Evolutionary conservation across 2,797 vertebrate genomes (phyloP).

Genomic region (Chloroceryle inda): DNA sequence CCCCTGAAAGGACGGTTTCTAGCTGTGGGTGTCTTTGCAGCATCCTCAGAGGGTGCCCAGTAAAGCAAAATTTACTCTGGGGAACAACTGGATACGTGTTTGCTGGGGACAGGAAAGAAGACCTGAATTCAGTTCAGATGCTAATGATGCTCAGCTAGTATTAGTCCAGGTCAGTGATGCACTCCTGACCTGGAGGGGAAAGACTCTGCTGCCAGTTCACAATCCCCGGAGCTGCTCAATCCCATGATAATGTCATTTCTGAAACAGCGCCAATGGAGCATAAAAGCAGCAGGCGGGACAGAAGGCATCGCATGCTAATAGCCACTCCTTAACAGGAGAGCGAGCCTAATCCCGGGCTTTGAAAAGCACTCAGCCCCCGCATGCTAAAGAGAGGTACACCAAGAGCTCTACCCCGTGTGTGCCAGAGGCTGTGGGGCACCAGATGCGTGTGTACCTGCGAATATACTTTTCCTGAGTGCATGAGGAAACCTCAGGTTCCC

Average conservation of each 20-base stretch:
- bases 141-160: conserved; percentile 2
- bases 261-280: conserved; percentile 58
- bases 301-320: conserved; percentile 67
- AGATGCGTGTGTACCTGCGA: background rate
- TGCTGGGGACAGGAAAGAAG: background rate
- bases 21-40: background rate
- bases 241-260: conserved; percentile 66
- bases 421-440: conserved; percentile 28
- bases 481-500: conserved; percentile 40
- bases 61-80: background rate
- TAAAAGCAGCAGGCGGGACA: conserved; percentile 68
- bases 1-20: background rate
- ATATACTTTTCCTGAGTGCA: background rate
- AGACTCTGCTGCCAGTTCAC: background rate
- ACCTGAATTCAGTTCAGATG: conserved; percentile 16
- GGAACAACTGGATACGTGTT: background rate
- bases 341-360: conserved; percentile 54
- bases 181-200: conserved; percentile 45
- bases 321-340: conserved; percentile 53
- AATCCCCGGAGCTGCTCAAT: conserved; percentile 42
- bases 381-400: conserved; percentile 26
- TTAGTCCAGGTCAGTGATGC: conserved; percentile 25
- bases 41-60: rapidly evolving
- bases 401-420: background rate
- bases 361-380: conserved; percentile 36